These are phyloP conservation scores for Sialia sialis DNA, from an alignment of 2,113 vertebrate species.

Conservation along the genomic window DNA sequence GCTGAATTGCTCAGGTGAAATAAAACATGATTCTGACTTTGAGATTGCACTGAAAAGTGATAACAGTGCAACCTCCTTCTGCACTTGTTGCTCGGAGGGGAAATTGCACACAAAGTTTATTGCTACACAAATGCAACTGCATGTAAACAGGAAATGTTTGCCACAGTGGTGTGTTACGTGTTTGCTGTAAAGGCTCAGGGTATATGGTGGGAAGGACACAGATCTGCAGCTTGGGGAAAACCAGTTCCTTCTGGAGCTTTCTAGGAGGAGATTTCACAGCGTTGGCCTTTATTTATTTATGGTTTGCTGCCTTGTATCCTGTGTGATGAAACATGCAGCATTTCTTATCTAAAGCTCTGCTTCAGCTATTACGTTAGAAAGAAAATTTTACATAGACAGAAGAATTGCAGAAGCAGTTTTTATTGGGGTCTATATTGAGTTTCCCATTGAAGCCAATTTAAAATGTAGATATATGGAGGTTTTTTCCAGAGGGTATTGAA, in stretches of 20 bases:
- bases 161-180: background rate
- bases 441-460: background rate
- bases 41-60: background rate
- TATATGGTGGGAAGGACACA: background rate
- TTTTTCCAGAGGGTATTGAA: background rate
- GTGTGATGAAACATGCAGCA: background rate
- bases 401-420: background rate
- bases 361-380: background rate
- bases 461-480: background rate
- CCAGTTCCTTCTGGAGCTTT: background rate
- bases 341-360: background rate
- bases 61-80: background rate
- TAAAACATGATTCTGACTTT: background rate
- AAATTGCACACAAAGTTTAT: background rate
- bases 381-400: background rate
- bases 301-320: background rate
- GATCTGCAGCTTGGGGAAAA: background rate
- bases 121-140: background rate
- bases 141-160: background rate
- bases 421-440: background rate
- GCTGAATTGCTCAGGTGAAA: background rate
- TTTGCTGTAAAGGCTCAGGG: background rate
- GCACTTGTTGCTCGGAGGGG: background rate
- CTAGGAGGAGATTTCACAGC: background rate
- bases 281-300: background rate